Base-by-base conservation (phyloP, 2,888 invertebrate genomes). In the Parelbella ahira region DNA sequence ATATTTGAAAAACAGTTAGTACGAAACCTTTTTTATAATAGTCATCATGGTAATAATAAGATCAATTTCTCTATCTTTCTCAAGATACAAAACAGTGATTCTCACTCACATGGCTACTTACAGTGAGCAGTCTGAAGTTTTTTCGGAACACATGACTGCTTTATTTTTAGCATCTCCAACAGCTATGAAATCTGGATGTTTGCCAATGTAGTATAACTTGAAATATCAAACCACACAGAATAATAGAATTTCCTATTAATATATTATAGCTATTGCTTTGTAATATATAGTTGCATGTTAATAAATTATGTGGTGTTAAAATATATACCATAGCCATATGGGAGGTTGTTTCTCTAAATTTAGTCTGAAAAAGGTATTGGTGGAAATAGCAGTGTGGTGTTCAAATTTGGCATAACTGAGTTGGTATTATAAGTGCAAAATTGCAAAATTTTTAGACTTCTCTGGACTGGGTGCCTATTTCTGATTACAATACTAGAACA, bases 401-500 rank as follows among this genome's bases (percentile, higher is more conserved):
- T 32, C 5, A 39, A 32, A 13, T 30, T 43, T 41, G 25, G 25
- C 27, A n/a, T n/a, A n/a, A n/a, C n/a, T n/a, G n/a, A n/a, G n/a
- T n/a, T n/a, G n/a, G n/a, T n/a, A n/a, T n/a, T n/a, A n/a, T n/a
- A n/a, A n/a, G n/a, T n/a, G n/a, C n/a, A n/a, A n/a, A n/a, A n/a
- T n/a, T n/a, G n/a, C n/a, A n/a, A n/a, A 36, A 45, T 51, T 50
- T 86, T 64, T 73, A 88, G 88, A 83, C 86, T 45, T 83, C 88
- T 50, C 67, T 88, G 60, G 88, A 88, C 67, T 88, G 88, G 88
- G 83, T 88, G 48, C 88, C 88, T 37, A 88, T 88, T 29, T 86
- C 88, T 23, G 88, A 88, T 66, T 87, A 87, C 57, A 88, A 88
- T 54, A 65, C 76, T 49, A 76, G 88, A 62, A 59, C 75, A 36